A percentile compares a stretch with the other conserved stretches of the same genome.
These are phyloP conservation scores for Clarias batrachus DNA, from an alignment of 2,113 vertebrate genomes.

Conservation along the genomic window DNA sequence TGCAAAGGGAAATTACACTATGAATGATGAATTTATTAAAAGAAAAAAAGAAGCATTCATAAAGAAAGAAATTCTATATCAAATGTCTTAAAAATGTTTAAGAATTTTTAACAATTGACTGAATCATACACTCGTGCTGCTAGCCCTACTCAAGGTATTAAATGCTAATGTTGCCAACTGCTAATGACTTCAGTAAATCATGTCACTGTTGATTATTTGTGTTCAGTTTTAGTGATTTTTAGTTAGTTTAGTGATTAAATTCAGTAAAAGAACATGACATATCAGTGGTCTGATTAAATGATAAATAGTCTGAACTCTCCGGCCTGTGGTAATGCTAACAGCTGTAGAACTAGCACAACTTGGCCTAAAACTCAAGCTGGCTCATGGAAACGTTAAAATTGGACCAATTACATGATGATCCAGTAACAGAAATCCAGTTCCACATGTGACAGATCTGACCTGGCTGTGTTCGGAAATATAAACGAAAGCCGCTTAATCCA, in stretches of 20 bases:
- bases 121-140: not conserved
- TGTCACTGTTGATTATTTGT: not conserved
- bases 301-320: not conserved
- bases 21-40: not conserved
- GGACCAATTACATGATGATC: conserved; percentile 4
- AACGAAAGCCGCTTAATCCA: not conserved
- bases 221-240: not conserved
- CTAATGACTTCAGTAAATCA: not conserved
- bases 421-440: not conserved
- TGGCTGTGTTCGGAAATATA: not conserved
- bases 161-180: not conserved
- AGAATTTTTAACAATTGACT: not conserved
- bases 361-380: not conserved
- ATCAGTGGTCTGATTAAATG: conserved; percentile 1
- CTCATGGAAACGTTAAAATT: conserved; percentile 1
- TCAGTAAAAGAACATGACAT: conserved; percentile 2
- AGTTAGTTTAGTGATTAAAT: conserved; percentile 6
- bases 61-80: not conserved
- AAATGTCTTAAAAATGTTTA: not conserved
- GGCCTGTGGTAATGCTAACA: not conserved
- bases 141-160: no score
- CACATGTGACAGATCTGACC: not conserved
- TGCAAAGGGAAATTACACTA: not conserved
- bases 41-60: not conserved
- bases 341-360: conserved; percentile 20